Conservation (phyloP, 2,113 vertebrate species). For the Tricholaema leucomelas region DNA sequence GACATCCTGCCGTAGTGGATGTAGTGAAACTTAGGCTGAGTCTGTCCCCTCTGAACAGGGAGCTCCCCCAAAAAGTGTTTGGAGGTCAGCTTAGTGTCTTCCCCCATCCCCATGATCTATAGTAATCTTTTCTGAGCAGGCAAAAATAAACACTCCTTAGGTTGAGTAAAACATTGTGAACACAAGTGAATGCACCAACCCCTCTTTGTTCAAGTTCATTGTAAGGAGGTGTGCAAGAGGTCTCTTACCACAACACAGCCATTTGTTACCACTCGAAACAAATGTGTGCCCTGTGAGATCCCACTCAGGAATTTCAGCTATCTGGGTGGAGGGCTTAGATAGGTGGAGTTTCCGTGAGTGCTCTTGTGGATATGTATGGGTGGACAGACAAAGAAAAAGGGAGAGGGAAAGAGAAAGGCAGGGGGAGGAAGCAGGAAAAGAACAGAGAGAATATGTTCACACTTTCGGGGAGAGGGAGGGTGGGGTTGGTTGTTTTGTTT, state of each 20-base stretch:
- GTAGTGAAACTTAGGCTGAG: not conserved
- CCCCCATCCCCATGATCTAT: accelerated
- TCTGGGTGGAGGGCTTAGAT: not conserved
- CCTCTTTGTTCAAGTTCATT: not conserved
- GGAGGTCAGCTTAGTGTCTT: not conserved
- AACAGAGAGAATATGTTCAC: not conserved
- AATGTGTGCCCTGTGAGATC: not conserved
- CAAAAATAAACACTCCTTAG: not conserved
- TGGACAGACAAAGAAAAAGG: not conserved
- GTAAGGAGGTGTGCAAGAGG: not conserved
- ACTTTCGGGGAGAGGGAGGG: not conserved
- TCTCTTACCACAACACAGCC: not conserved
- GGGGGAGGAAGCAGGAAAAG: not conserved
- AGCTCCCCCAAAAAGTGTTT: not conserved
- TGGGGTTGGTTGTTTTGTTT: too few species aligned
- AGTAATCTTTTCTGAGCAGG: not conserved
- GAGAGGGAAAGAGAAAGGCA: not conserved
- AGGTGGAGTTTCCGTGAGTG: not conserved
- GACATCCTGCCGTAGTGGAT: not conserved
- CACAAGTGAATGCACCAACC: not conserved
- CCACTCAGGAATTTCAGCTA: conserved; percentile 20
- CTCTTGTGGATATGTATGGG: not conserved
- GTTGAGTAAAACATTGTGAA: not conserved
- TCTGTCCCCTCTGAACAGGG: not conserved
- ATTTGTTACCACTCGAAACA: not conserved